Percentiles rank a stretch among this genome's conserved stretches.
Conservation (phyloP, 1,140 invertebrate species). For the Leptinotarsa defecta region DNA sequence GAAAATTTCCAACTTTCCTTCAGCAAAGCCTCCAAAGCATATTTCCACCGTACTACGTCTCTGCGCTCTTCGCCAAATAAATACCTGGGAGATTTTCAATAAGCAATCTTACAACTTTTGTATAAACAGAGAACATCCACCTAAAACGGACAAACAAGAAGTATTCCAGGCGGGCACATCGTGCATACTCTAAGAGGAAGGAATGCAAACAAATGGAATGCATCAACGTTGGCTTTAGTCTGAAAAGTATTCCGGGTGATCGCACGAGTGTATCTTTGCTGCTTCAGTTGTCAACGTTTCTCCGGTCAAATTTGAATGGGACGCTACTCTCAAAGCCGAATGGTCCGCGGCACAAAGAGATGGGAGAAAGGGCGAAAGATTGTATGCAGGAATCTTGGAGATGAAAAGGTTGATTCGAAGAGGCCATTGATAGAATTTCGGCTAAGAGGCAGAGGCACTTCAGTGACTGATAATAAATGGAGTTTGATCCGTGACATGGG, state of each 20-base stretch:
- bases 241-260: slow-evolving; percentile 23
- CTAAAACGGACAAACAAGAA: slow-evolving; percentile 31
- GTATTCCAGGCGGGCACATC: slow-evolving; percentile 11
- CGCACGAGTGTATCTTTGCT: slow-evolving; percentile 3
- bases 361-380: background rate
- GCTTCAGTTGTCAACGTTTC: slow-evolving; percentile 1
- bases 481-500: too few species aligned
- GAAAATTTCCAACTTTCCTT: too few species aligned
- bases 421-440: too few species aligned
- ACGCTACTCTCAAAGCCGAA: slow-evolving; percentile 24
- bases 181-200: background rate
- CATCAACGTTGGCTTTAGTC: slow-evolving; percentile 12
- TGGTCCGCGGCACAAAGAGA: background rate
- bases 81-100: slow-evolving; percentile 25
- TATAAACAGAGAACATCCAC: slow-evolving; percentile 26
- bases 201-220: slow-evolving; percentile 22
- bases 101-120: slow-evolving; percentile 17
- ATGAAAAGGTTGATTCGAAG: background rate
- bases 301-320: slow-evolving; percentile 16
- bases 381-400: background rate
- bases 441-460: too few species aligned
- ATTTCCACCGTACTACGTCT: background rate
- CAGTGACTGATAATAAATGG: too few species aligned
- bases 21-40: background rate
- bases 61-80: background rate